A percentile compares a stretch with the other conserved stretches of the same genome.
Conservation (phyloP, 35 echinoderm and acorn worm species). For the Stichopus chloronotus region DNA sequence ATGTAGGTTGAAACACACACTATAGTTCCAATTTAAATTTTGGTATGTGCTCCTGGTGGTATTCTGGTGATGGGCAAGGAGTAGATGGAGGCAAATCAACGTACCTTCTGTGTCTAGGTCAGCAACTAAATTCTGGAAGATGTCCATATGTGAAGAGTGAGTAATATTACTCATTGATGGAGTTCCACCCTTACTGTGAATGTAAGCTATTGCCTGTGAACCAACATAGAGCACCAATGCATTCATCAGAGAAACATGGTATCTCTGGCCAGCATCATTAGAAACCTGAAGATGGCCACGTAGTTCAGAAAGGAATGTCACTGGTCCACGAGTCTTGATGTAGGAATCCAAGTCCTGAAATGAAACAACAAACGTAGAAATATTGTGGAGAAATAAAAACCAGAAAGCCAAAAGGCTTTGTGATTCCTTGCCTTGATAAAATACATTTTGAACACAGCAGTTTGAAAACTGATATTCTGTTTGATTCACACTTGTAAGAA, state of each 20-base stretch:
- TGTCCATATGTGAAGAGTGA: conserved; percentile 99
- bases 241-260: conserved; percentile 95
- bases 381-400: not conserved
- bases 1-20: too few relatives aligned
- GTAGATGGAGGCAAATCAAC: not conserved
- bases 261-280: conserved; percentile 86
- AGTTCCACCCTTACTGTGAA: conserved; percentile 94
- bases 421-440: too few relatives aligned
- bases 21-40: too few relatives aligned
- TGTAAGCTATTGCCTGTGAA: conserved; percentile 97
- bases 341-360: conserved; percentile 96
- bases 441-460: too few relatives aligned
- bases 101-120: conserved; percentile 96
- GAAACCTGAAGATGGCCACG: conserved; percentile 93
- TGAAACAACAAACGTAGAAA: not conserved
- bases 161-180: conserved; percentile 99
- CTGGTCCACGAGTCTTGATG: conserved; percentile 91
- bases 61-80: too few relatives aligned
- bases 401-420: too few relatives aligned
- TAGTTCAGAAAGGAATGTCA: conserved; percentile 97
- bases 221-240: conserved; percentile 97
- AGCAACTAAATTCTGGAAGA: conserved; percentile 98
- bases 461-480: too few relatives aligned
- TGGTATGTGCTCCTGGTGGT: too few relatives aligned
- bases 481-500: too few relatives aligned